phyloP scores from a whole-genome alignment of 1,140 invertebrate species.

The Reticulitermes speratus region DNA sequence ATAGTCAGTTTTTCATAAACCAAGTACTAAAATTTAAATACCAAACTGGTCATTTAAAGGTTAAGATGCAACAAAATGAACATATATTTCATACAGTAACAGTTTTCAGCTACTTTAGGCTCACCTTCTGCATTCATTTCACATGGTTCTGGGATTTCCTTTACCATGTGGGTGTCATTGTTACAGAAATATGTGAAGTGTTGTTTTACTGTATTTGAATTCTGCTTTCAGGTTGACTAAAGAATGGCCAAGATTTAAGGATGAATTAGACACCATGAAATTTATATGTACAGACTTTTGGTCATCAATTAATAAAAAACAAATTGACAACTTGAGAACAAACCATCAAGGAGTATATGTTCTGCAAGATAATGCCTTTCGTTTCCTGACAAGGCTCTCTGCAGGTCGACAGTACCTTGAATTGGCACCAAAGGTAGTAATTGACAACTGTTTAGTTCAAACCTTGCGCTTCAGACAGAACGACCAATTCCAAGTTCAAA shows the following conservation, averaged over 20 bases:
- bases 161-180: no score
- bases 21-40: no score
- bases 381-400: slow-evolving; percentile 85
- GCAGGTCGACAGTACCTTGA: slow-evolving; percentile 89
- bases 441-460: background rate
- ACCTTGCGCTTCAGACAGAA: no score
- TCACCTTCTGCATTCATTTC: no score
- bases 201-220: background rate
- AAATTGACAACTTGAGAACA: slow-evolving; percentile 97
- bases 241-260: slow-evolving; percentile 92
- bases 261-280: slow-evolving; percentile 97
- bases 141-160: no score
- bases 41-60: no score
- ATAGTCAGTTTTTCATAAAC: no score
- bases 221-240: slow-evolving; percentile 69
- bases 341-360: slow-evolving; percentile 99
- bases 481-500: no score
- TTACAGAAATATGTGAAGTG: no score
- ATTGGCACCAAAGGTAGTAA: slow-evolving; percentile 75
- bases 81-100: no score
- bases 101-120: no score
- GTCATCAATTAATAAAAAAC: slow-evolving; percentile 95
- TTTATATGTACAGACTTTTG: slow-evolving; percentile 99
- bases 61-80: no score
- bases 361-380: slow-evolving; percentile 94